These are phyloP conservation scores for Melanargia galathea DNA, from an alignment of 2,888 invertebrate species.

Conservation along the genomic window DNA sequence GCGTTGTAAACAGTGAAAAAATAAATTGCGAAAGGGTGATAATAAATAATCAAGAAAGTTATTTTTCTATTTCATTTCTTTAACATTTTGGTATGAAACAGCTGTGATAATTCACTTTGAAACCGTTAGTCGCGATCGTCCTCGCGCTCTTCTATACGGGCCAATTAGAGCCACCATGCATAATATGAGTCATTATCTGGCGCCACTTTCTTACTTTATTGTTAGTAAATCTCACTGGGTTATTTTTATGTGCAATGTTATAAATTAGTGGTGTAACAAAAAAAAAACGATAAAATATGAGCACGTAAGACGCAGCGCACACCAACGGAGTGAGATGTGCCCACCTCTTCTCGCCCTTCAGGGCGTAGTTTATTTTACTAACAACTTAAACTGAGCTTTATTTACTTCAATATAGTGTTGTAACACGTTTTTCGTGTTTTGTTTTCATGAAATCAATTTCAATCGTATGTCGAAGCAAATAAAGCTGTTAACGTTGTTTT, in stretches of 20 bases:
- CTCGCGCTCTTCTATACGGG: slow-evolving; percentile 38
- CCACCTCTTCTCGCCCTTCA: too few species aligned
- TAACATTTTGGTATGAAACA: background rate
- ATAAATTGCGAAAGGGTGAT: too few species aligned
- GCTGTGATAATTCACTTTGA: slow-evolving; percentile 21
- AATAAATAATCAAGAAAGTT: background rate
- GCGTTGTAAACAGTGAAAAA: too few species aligned
- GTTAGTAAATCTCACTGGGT: slow-evolving; percentile 6
- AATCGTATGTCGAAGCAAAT: too few species aligned
- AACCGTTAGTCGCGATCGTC: slow-evolving; percentile 39
- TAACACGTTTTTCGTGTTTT: too few species aligned
- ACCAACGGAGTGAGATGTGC: too few species aligned
- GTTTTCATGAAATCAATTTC: too few species aligned
- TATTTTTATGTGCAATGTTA: background rate
- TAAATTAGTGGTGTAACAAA: background rate
- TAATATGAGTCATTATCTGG: background rate
- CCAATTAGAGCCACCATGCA: slow-evolving; percentile 22
- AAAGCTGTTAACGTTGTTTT: too few species aligned
- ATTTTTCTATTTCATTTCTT: background rate
- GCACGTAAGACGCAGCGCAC: background rate
- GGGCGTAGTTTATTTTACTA: too few species aligned
- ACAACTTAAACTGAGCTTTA: too few species aligned
- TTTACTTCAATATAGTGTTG: too few species aligned
- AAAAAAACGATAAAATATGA: background rate
- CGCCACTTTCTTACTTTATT: background rate